Evolutionary conservation across 2,113 vertebrate species (phyloP), one percentile per base, ranked within the genome.

Genomic region (Eubucco bourcierii): DNA sequence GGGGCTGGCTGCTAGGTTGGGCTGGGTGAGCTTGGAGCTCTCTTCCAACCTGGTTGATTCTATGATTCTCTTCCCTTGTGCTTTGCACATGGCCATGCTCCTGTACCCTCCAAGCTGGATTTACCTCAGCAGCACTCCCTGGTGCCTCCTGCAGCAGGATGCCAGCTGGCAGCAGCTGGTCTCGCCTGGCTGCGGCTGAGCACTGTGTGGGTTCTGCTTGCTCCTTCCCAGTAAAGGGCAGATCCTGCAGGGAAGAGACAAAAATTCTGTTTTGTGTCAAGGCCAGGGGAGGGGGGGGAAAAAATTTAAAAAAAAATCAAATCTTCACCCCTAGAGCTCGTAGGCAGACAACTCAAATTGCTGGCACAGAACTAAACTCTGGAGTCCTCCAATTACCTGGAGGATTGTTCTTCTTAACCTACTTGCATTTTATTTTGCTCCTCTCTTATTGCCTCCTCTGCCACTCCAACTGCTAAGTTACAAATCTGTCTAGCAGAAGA

Each of bases 391-490:
- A 18, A 77, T 64, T 71, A 90, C 94, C 91, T 90, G 80, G 71
- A 96, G 96, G 63, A 92, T 92, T 78, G 87, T 96, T 96, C 93
- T 80, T 84, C 91, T 93, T 97, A 95, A 97, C 96, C 78, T 93
- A 90, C 91, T 95, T 96, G 96, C 91, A 72, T 97, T 97, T 97
- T 95, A 88, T 95, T 97, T 97, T 67, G 28, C 67, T 84, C 12
- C 3, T 17, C n/a, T 92, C 83, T 53, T 72, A 56, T 80, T 96
- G 90, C 77, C 3, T 9, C 88, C 88, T 95, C 88, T 92, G 80
- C 90, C 88, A 75, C 85, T 93, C 1, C 47, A 83, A 91, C 53
- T 1, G 5, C 94, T 84, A 65, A 94, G 75, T 94, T 94, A 84
- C 87, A 84, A 92, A 95, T 94, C 94, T 97, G 80, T 75, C 94